A percentile compares a stretch with the other conserved stretches of the same genome.
phyloP scores from a whole-genome alignment of 2,113 vertebrate species.

The Embiotoca jacksoni region DNA sequence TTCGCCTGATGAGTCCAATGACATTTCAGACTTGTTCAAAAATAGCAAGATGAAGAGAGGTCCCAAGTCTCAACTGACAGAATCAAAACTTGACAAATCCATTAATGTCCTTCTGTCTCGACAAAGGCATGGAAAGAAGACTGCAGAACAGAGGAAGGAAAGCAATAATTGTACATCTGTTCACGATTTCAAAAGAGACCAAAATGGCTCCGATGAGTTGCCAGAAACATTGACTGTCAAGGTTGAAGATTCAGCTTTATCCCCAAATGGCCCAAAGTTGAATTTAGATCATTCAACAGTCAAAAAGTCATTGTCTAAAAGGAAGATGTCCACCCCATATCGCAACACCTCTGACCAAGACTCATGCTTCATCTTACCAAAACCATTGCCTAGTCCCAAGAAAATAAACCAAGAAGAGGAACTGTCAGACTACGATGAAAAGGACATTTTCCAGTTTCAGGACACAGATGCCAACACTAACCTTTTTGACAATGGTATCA shows the following conservation, averaged over 20 bases:
- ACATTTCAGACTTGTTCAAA: slow-evolving; percentile 88
- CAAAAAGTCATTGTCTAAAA: slow-evolving; percentile 84
- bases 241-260: slow-evolving; percentile 85
- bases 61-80: slow-evolving; percentile 86
- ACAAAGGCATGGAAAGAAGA: slow-evolving; percentile 87
- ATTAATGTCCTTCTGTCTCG: slow-evolving; percentile 86
- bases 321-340: slow-evolving; percentile 87
- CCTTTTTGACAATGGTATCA: slow-evolving; percentile 63
- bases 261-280: slow-evolving; percentile 79
- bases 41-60: slow-evolving; percentile 88
- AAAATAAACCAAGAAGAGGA: slow-evolving; percentile 80
- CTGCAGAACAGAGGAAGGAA: slow-evolving; percentile 77
- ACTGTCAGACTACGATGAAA: slow-evolving; percentile 57
- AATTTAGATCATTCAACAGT: slow-evolving; percentile 80
- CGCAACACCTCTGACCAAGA: slow-evolving; percentile 93
- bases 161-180: slow-evolving; percentile 82
- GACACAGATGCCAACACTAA: slow-evolving; percentile 51
- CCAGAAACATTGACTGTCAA: slow-evolving; percentile 80
- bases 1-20: slow-evolving; percentile 82
- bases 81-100: slow-evolving; percentile 89
- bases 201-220: slow-evolving; percentile 78
- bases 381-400: slow-evolving; percentile 85
- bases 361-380: slow-evolving; percentile 92
- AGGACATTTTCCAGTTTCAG: slow-evolving; percentile 62
- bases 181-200: slow-evolving; percentile 77